Evolutionary conservation across 1,140 invertebrate genomes (phyloP).

Genomic region (Neuroterus valhalla): DNA sequence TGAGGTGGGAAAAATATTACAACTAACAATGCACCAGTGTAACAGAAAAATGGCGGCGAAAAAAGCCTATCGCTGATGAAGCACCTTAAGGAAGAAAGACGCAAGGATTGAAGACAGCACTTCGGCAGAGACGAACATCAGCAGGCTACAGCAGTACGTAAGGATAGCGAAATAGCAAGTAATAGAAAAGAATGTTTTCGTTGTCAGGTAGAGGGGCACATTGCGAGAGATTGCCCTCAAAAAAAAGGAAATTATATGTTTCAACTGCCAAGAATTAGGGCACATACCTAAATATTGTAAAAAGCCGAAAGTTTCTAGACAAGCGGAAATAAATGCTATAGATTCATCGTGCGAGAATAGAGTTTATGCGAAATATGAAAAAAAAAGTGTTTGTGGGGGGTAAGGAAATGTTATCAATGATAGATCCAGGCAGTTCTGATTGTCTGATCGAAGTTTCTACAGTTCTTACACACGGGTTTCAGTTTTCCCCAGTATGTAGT

Average conservation of each 20-base stretch:
- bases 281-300: slow-evolving; percentile 38
- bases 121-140: not conserved
- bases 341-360: not conserved
- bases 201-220: slow-evolving; percentile 4
- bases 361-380: slow-evolving; percentile 16
- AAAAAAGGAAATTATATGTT: not conserved
- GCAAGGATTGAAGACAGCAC: too few relatives aligned
- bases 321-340: slow-evolving; percentile 10
- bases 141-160: not conserved
- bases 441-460: not conserved
- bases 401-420: not conserved
- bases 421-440: slow-evolving; percentile 27
- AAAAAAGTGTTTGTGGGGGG: not conserved
- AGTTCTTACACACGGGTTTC: not conserved
- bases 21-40: too few relatives aligned
- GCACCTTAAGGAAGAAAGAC: too few relatives aligned
- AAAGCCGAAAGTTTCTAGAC: slow-evolving; percentile 2
- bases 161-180: not conserved
- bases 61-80: too few relatives aligned
- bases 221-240: slow-evolving; percentile 5
- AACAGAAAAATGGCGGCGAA: too few relatives aligned
- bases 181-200: slow-evolving; percentile 22
- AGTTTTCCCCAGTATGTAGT: not conserved
- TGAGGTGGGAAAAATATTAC: too few relatives aligned
- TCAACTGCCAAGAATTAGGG: slow-evolving; percentile 20